Evolutionary conservation across 2,888 invertebrate species (phyloP), one percentile per base, ranked within the genome.

Genomic region (Drosophila melanosoma): DNA sequence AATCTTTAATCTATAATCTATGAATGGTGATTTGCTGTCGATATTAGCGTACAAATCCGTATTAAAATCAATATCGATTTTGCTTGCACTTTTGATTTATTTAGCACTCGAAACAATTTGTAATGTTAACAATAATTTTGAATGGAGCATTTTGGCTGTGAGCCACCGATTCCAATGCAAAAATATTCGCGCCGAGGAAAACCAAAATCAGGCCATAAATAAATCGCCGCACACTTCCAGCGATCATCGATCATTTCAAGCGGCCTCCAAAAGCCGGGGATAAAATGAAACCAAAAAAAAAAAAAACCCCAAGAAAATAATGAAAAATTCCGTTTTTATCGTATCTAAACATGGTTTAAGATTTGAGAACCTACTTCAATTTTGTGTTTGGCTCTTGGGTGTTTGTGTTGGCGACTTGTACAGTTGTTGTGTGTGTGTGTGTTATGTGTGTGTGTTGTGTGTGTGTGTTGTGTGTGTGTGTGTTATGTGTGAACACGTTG

Each of bases 221-320:
- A 87, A 83, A 86, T 89, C 83, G 78, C 54, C 76, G 86, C 90
- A 86, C 90, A 87, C 87, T 89, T 86, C 83, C 81, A 87, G 87
- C 84, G 86, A 85, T 82, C 90, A 90, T 90, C 87, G 88, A 90
- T 89, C 89, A 90, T 82, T 83, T 76, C 62, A 61, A 69, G 75
- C 76, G 57, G 58, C 77, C 64, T 67, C 57, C 63, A 59, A 61
- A 61, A 63, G 58, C 57, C 54, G 38, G 15, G 33, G 2, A 53
- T 23, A 23, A 35, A 56, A 56, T 53, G 29, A 69, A 52, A 40
- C 42, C 26, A 48, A 11, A 53, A 49, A 53, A 61, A 53, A 53
- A 60, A 68, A 62, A 67, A 66, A 62, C 60, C 69, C 49, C 52
- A 42, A 58, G 69, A 64, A 72, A 67, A 81, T 71, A 88, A 76